Evolutionary conservation across 2,888 invertebrate species (phyloP), one percentile per base, ranked within the genome.

Genomic region (Bugula neritina): DNA sequence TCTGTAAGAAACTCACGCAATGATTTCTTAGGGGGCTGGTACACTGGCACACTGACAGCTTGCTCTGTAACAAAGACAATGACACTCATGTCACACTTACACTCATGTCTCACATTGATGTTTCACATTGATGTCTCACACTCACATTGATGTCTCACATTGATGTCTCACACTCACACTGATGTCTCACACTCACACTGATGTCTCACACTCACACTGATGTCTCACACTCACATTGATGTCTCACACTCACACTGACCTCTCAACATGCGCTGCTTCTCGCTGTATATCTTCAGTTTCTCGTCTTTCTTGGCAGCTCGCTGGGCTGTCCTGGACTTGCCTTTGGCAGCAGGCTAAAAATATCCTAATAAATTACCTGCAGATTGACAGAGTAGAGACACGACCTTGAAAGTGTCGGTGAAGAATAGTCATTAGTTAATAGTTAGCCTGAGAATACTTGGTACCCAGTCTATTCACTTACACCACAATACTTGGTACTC

Each of bases 11-110:
- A 63, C 63, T 63, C 63, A 31, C 63, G 63, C 63, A 63, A 63
- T 63, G 63, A 63, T n/a, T 63, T 63, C 63, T 63, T 63, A 17
- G 29, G 63, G 31, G 63, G 63, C 34, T 63, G 63, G 63, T 63
- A 63, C 13, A 63, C 63, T 34, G 63, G 63, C 10, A 63, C 34
- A 29, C 31, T 31, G 2, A 63, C 63, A 27, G 2, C 17, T 34
- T 63, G 63, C 31, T 63, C 63, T 63, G n/a, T 55, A 17, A n/a
- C 17, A n/a, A n/a, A n/a, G n/a, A n/a, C n/a, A n/a, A n/a, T n/a
- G n/a, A n/a, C n/a, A n/a, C n/a, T n/a, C n/a, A n/a, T n/a, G n/a
- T n/a, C n/a, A n/a, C n/a, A n/a, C n/a, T n/a, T n/a, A n/a, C n/a
- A n/a, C n/a, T n/a, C n/a, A n/a, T n/a, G n/a, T n/a, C n/a, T n/a